Evolutionary conservation across 2,113 vertebrate genomes (phyloP), one percentile per base, ranked within the genome.

Genomic region (Nycticryphes semicollaris): DNA sequence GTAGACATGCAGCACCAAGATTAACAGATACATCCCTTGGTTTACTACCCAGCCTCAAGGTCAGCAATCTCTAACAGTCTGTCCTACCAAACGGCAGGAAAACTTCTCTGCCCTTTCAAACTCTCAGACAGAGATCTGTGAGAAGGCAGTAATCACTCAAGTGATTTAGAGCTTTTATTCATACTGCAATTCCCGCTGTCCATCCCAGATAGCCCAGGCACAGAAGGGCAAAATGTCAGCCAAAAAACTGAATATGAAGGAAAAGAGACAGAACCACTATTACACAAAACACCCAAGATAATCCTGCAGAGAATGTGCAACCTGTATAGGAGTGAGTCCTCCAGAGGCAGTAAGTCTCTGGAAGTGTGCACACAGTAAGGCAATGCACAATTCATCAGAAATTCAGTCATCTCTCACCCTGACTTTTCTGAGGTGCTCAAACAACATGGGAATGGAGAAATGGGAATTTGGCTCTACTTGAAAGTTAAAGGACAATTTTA

Each of bases 261-360:
- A 2, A 50, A 50, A 69, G 23, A 48, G 14, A 37, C 1, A 53
- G 41, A 63, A 70, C 14, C 21, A 50, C 12, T 22, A 9, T 24
- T 23, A 45, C 28, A 68, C 1, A 3, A 66, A 82, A 82, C 9
- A 11, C 15, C 9, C 0, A 1, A 45, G 45, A 35, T 21, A 41
- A 70, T 15, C 16, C 74, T 74, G 28, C 33, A 67, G 64, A 27
- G 63, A 64, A 23, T 11, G 33, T 51, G 25, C 28, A 83, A 33
- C 43, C 33, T 24, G 13, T 50, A 8, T 18, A 67, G 31, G 25
- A 78, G 39, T 0, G 0, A 84, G 43, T 3, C 25, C 53, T 76
- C 14, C 75, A 64, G 35, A 56, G 31, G 33, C 62, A 51, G 30
- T 7, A 35, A 33, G 45, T 48, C 4, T 80, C 45, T 73, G 64